Evolutionary conservation across 2,888 invertebrate genomes (phyloP).

Genomic region (Plebejus melissa): DNA sequence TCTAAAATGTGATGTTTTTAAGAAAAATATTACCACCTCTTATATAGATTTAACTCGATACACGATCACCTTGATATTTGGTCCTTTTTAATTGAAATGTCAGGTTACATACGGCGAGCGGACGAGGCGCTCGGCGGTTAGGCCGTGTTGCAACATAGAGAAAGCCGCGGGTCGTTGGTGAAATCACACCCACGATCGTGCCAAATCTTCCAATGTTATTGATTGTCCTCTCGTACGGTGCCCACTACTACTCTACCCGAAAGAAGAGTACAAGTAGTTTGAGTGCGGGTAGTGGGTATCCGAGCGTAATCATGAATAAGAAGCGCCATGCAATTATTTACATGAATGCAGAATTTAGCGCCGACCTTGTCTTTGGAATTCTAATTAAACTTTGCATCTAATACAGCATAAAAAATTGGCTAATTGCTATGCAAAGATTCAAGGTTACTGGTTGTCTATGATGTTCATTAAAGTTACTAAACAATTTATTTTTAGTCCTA

Average conservation of each 20-base stretch:
- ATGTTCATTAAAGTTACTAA: constrained; percentile 7
- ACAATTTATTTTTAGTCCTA: background rate
- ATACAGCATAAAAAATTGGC: constrained; percentile 16
- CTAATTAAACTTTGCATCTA: constrained; percentile 17
- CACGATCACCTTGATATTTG: constrained; percentile 69
- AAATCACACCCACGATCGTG: constrained; percentile 75
- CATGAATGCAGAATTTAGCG: background rate
- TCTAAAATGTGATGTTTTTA: constrained; percentile 45
- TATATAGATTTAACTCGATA: constrained; percentile 27
- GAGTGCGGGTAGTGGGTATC: constrained; percentile 38
- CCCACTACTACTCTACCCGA: constrained; percentile 53
- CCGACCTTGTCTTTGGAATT: constrained; percentile 1
- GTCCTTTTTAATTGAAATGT: constrained; percentile 57
- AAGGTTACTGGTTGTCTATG: background rate
- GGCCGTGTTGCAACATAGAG: constrained; percentile 62
- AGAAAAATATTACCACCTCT: constrained; percentile 32
- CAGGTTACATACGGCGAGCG: constrained; percentile 43
- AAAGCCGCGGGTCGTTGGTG: constrained; percentile 68
- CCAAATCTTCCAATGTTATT: constrained; percentile 63
- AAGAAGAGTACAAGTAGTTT: constrained; percentile 65
- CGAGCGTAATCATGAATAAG: background rate
- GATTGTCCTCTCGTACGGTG: constrained; percentile 44
- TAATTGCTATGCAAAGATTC: constrained; percentile 20
- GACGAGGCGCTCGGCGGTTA: constrained; percentile 35
- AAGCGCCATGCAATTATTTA: background rate